Base-by-base conservation (phyloP, 2,113 vertebrate species). In the Indicator maculatus region DNA sequence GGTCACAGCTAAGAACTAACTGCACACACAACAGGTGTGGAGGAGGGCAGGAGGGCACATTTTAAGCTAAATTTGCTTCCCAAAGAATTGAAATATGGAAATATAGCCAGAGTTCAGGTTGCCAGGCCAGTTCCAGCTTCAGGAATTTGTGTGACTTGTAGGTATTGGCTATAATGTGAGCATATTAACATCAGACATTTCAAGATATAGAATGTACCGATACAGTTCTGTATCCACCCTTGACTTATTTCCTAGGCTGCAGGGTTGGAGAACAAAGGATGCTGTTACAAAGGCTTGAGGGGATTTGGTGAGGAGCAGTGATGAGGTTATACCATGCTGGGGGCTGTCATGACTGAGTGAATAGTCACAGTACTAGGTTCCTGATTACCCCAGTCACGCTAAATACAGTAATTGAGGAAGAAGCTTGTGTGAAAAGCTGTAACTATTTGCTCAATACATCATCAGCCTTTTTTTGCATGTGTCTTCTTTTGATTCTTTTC, bases 381-480 rank as follows among this genome's bases (percentile, higher is more conserved):
- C 67, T 83, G 72, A 88, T 93, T 93, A 87, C 2, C 3, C 52
- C 86, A 91, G 31, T 39, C 58, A 39, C 0, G 2, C 61, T 89
- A 92, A 93, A 88, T 67, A 83, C 83, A 89, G 80, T 93, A 93
- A 96, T 95, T 96, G 94, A 86, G 83, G 93, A 87, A 88, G 89
- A 77, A 66, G 86, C 71, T 61, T 71, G 55, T 80, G 80, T 84
- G 89, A 93, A 91, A 93, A 81, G 82, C 83, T 89, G 93, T 79
- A 85, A 67, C 90, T 96, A 55, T 26, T 74, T 67, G 55, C 80
- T 94, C 81, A 86, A 61, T 69, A 59, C 67, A 79, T 86, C 85
- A 72, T 21, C 30, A 50, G 38, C 38, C 39, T 65, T 79, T 83
- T 41, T 67, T 39, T 63, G 11, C 36, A 36, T 80, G 18, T 69